Evolutionary conservation across 37 sponge, comb jelly and placozoan species (phyloP).

Genomic region (Trichoplax adhaerens): DNA sequence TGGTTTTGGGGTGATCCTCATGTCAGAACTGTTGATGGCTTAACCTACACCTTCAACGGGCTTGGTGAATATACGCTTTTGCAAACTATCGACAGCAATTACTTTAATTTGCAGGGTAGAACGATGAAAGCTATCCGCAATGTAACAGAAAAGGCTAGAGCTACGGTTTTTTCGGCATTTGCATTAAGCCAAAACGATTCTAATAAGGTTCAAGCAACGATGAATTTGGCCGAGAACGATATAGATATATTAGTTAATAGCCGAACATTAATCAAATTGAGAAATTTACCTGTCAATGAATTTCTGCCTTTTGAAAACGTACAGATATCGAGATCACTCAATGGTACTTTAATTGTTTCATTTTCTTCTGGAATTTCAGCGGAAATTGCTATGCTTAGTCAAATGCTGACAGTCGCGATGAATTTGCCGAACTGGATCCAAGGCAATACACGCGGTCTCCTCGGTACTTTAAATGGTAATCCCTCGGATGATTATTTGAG

Average conservation of each 20-base stretch:
- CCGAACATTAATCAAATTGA: neutral
- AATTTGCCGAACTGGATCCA: slow-evolving; percentile 1
- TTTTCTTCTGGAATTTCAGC: slow-evolving; percentile 13
- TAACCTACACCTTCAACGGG: slow-evolving; percentile 45
- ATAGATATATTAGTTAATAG: too few species aligned
- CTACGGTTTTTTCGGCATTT: slow-evolving; percentile 17
- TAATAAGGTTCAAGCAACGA: slow-evolving; percentile 6
- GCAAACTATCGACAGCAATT: slow-evolving; percentile 8
- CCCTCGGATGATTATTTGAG: slow-evolving; percentile 22
- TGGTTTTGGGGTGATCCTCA: slow-evolving; percentile 38
- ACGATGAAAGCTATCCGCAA: neutral
- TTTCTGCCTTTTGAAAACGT: too few species aligned
- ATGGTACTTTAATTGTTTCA: slow-evolving; percentile 7
- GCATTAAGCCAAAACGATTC: neutral
- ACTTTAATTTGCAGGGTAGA: slow-evolving; percentile 24
- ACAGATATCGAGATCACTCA: too few species aligned
- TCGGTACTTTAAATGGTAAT: slow-evolving; percentile 31
- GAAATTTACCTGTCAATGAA: neutral
- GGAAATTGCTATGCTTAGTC: slow-evolving; percentile 1
- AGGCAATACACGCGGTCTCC: slow-evolving; percentile 22
- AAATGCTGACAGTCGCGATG: neutral
- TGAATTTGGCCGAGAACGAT: too few species aligned
- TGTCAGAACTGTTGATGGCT: slow-evolving; percentile 30
- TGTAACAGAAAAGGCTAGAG: slow-evolving; percentile 12
- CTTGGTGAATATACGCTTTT: slow-evolving; percentile 33